These are phyloP conservation scores for Otolemur crassicaudatus DNA, from an alignment of 2,797 vertebrate species.

Conservation along the genomic window DNA sequence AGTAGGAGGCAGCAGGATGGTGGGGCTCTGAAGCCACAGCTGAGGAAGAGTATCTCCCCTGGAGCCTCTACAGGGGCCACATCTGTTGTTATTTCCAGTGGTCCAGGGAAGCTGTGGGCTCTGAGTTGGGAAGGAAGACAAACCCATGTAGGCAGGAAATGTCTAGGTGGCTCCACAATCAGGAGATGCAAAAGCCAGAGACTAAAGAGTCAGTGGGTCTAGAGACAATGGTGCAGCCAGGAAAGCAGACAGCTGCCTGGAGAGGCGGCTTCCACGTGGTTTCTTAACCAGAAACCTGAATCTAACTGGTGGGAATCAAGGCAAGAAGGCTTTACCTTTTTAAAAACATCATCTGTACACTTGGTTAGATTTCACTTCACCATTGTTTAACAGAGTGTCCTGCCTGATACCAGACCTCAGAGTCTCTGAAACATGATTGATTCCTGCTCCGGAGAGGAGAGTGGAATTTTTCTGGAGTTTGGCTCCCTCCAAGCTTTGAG, in stretches of 20 bases:
- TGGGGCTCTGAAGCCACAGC: background rate
- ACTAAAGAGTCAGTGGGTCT: background rate
- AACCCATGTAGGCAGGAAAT: background rate
- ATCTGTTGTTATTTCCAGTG: background rate
- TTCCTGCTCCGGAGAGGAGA: background rate
- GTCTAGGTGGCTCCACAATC: background rate
- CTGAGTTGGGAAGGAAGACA: background rate
- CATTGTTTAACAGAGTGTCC: background rate
- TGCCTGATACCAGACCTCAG: background rate
- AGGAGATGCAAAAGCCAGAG: background rate
- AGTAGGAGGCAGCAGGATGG: background rate
- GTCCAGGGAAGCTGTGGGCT: background rate
- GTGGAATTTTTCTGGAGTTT: background rate
- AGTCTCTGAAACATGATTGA: background rate
- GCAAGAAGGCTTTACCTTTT: background rate
- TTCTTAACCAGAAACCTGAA: background rate
- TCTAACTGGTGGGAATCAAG: background rate
- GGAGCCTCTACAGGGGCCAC: background rate
- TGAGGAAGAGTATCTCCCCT: background rate
- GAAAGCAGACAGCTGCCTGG: background rate
- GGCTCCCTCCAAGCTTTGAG: background rate
- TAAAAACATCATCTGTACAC: background rate
- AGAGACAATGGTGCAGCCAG: background rate
- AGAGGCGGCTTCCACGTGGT: accelerated
- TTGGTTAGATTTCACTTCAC: background rate